A percentile compares a stretch with the other conserved stretches of the same genome.
These are phyloP conservation scores for Trematomus loennbergii DNA, from an alignment of 2,113 vertebrate genomes.

Conservation along the genomic window DNA sequence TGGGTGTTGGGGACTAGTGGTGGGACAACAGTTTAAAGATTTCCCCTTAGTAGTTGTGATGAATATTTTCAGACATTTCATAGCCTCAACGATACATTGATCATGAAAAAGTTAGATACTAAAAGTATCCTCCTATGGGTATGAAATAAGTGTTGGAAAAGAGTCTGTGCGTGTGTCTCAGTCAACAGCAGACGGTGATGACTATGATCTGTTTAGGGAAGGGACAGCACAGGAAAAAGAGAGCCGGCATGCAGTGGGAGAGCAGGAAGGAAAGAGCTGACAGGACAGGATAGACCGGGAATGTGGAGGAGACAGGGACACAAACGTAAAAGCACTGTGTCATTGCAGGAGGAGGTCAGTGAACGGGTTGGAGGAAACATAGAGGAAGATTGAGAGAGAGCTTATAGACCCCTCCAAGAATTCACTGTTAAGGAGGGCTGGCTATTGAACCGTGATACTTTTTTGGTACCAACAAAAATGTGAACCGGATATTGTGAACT, in stretches of 20 bases:
- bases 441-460: neutral
- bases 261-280: constrained; percentile 78
- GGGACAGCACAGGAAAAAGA: constrained; percentile 61
- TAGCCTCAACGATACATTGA: neutral
- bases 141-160: constrained; percentile 11
- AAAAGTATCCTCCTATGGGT: too few relatives aligned
- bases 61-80: neutral
- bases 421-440: neutral
- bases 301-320: constrained; percentile 61
- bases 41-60: neutral
- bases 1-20: neutral
- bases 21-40: neutral
- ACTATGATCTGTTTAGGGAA: constrained; percentile 70
- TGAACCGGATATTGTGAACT: neutral
- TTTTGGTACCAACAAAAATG: neutral
- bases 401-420: neutral
- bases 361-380: constrained; percentile 19
- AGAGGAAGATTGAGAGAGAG: neutral
- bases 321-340: constrained; percentile 28
- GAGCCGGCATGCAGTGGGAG: constrained; percentile 51
- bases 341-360: constrained; percentile 10
- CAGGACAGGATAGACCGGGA: constrained; percentile 64
- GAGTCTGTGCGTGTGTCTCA: constrained; percentile 12
- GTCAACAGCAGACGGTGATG: constrained; percentile 45
- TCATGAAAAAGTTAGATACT: too few relatives aligned